Conservation (phyloP, 2,888 invertebrate genomes). For the Nephrocerus scutellatus region DNA sequence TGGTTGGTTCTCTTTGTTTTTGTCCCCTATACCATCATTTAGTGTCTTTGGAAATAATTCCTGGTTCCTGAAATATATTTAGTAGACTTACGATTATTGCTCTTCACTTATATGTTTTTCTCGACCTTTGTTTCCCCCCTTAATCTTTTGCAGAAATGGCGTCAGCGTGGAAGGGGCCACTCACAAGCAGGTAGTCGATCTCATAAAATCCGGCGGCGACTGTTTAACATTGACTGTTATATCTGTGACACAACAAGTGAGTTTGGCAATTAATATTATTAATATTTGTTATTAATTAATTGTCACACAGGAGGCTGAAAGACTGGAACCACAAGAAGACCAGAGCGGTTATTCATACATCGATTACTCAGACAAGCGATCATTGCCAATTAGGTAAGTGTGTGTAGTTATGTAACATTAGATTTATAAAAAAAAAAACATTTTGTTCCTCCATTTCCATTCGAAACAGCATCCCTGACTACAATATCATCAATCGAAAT, state of each 20-base stretch:
- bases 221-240: slow-evolving; percentile 92
- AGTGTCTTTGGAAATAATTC: no score
- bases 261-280: slow-evolving; percentile 13
- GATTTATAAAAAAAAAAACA: no score
- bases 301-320: slow-evolving; percentile 63
- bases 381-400: slow-evolving; percentile 59
- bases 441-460: no score
- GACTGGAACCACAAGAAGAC: slow-evolving; percentile 79
- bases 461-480: slow-evolving; percentile 87
- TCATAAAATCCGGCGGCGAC: slow-evolving; percentile 98
- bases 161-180: slow-evolving; percentile 99
- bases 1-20: no score
- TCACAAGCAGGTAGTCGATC: slow-evolving; percentile 97
- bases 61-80: no score
- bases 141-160: slow-evolving; percentile 61
- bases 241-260: slow-evolving; percentile 86
- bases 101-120: no score
- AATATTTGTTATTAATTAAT: neutral
- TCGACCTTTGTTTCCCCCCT: neutral
- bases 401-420: neutral
- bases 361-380: slow-evolving; percentile 92
- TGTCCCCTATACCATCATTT: no score
- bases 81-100: no score
- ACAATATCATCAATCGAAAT: slow-evolving; percentile 78
- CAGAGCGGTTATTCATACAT: slow-evolving; percentile 66